Percentiles rank a stretch among this genome's conserved stretches.
These are phyloP conservation scores for Cyprinodon diabolis DNA, from an alignment of 2,797 vertebrate genomes.

Conservation along the genomic window DNA sequence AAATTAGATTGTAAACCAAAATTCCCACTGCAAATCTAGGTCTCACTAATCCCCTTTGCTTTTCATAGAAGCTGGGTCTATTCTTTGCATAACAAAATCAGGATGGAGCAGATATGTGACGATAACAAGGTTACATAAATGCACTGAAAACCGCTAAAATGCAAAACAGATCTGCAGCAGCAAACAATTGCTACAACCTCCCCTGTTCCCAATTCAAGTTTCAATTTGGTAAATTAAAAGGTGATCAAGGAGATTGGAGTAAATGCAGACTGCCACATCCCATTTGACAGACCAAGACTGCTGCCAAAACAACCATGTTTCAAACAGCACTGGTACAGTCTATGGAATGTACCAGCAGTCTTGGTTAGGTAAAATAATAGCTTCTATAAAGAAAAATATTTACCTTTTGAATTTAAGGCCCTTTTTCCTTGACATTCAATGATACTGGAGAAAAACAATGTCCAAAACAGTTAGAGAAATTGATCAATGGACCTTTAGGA, in stretches of 20 bases:
- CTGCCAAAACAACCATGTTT: constrained; percentile 18
- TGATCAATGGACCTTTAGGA: background rate
- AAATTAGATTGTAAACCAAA: constrained; percentile 18
- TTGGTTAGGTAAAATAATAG: background rate
- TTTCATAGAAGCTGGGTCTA: background rate
- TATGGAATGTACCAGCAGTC: background rate
- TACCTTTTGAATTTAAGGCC: background rate
- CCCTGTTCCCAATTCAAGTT: constrained; percentile 35
- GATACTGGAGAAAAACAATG: background rate
- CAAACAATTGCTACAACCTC: background rate
- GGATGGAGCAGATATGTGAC: constrained; percentile 1
- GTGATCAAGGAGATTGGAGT: constrained; percentile 67
- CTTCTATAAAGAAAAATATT: constrained; percentile 8
- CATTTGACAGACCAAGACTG: constrained; percentile 35
- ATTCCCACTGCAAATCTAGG: constrained; percentile 8
- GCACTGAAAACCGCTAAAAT: background rate
- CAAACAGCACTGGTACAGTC: constrained; percentile 15
- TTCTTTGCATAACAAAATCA: constrained; percentile 7
- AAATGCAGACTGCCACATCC: constrained; percentile 58
- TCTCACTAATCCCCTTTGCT: constrained; percentile 14
- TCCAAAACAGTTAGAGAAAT: background rate
- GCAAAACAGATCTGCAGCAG: constrained; percentile 10
- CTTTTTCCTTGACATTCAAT: background rate
- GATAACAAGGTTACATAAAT: constrained; percentile 5
- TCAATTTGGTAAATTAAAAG: constrained; percentile 72